Conservation (phyloP, 2,113 vertebrate species). For the Megaleporinus macrocephalus region DNA sequence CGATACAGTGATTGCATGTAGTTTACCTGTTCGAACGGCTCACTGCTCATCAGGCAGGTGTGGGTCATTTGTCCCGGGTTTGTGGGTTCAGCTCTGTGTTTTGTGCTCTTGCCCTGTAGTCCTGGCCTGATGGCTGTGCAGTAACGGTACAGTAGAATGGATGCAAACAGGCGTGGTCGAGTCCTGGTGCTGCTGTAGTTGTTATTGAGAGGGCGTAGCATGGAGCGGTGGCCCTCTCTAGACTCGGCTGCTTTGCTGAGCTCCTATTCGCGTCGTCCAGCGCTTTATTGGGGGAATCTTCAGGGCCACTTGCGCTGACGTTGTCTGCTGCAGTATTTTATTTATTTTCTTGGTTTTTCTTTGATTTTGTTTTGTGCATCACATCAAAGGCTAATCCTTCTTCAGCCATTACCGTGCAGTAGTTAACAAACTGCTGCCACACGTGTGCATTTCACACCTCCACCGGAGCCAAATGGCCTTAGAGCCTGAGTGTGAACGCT, state of each 20-base stretch:
- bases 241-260: not conserved
- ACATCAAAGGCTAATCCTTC: not conserved
- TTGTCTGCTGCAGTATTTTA: not conserved
- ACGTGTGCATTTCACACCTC: not conserved
- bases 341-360: too few relatives aligned
- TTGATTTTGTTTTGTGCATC: not conserved
- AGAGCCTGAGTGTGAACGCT: not conserved
- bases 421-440: not conserved
- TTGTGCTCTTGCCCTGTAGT: not conserved
- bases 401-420: too few relatives aligned
- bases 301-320: too few relatives aligned
- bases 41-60: not conserved
- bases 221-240: too few relatives aligned
- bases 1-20: not conserved
- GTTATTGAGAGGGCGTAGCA: slow-evolving; percentile 17
- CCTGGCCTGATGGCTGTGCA: slow-evolving; percentile 17
- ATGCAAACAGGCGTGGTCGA: slow-evolving; percentile 80
- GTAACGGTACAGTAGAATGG: slow-evolving; percentile 65
- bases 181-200: slow-evolving; percentile 55
- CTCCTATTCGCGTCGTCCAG: too few relatives aligned
- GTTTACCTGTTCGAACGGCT: not conserved
- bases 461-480: not conserved
- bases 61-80: not conserved
- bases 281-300: too few relatives aligned
- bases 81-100: not conserved